These are phyloP conservation scores for Leptinotarsa undecemlineata DNA, from an alignment of 1,140 invertebrate species.

Conservation along the genomic window DNA sequence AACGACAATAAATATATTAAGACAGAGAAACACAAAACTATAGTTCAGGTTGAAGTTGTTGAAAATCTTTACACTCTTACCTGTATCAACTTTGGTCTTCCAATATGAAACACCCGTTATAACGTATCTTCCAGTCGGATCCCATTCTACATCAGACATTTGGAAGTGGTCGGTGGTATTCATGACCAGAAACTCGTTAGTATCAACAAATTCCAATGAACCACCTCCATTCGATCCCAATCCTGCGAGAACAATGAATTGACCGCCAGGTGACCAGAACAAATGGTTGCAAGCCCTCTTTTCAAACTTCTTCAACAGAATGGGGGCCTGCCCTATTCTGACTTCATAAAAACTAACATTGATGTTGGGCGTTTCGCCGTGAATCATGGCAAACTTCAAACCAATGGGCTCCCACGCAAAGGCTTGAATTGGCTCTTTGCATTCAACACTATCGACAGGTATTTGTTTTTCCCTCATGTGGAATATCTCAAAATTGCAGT, in stretches of 20 bases:
- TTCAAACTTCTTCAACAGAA: conserved; percentile 86
- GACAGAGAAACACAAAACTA: neutral
- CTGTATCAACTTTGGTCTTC: conserved; percentile 95
- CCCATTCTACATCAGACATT: conserved; percentile 97
- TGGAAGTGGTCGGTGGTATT: conserved; percentile 88
- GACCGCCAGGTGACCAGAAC: conserved; percentile 95
- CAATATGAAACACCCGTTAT: conserved; percentile 93
- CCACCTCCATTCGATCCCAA: conserved; percentile 82
- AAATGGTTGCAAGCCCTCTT: conserved; percentile 91
- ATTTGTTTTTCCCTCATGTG: conserved; percentile 97
- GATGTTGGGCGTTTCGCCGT: conserved; percentile 87
- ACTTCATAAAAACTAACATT: conserved; percentile 92
- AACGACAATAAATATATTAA: too few species aligned
- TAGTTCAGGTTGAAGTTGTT: neutral
- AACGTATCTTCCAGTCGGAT: conserved; percentile 97
- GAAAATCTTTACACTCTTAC: conserved; percentile 28
- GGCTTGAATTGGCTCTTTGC: conserved; percentile 89
- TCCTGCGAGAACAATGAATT: conserved; percentile 91
- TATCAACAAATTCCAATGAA: conserved; percentile 93
- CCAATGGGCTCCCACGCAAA: conserved; percentile 99
- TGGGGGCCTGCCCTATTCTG: conserved; percentile 80
- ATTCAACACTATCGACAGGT: conserved; percentile 96
- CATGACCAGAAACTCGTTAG: conserved; percentile 93
- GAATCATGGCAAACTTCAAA: conserved; percentile 94
- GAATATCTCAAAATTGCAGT: conserved; percentile 99